Conservation (phyloP, 64 coral and sea anemone species). For the Pachyseris speciosa region DNA sequence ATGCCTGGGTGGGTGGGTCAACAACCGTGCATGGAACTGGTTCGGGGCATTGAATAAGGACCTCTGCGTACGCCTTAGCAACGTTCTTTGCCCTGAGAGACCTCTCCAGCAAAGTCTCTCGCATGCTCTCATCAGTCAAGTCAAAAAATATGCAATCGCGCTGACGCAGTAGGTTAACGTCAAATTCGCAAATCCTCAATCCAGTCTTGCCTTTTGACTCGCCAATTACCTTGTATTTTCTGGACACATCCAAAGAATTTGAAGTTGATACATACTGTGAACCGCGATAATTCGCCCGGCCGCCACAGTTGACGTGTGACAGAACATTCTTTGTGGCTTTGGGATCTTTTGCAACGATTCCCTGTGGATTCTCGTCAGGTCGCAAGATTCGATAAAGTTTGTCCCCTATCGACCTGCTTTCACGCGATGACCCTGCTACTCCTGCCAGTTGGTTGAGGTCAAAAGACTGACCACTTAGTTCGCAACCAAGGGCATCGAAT, state of each 20-base stretch:
- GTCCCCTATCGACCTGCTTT: too few relatives aligned
- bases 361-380: conserved; percentile 12
- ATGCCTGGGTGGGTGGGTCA: background rate
- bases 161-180: background rate
- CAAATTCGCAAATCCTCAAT: conserved; percentile 10
- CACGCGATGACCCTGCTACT: background rate
- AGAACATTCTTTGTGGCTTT: background rate
- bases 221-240: background rate
- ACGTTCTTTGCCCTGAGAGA: background rate
- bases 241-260: background rate
- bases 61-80: background rate
- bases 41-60: background rate
- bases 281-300: background rate
- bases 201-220: background rate
- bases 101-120: background rate
- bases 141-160: background rate
- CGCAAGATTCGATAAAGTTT: conserved; percentile 9
- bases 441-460: background rate
- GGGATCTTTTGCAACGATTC: conserved; percentile 9
- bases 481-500: background rate
- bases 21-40: conserved; percentile 14
- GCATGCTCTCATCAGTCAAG: background rate
- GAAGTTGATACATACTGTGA: conserved; percentile 22
- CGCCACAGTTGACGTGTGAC: too few relatives aligned
- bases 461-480: background rate